These are phyloP conservation scores for Drosophila infuscata DNA, from an alignment of 2,888 invertebrate genomes.

Conservation along the genomic window DNA sequence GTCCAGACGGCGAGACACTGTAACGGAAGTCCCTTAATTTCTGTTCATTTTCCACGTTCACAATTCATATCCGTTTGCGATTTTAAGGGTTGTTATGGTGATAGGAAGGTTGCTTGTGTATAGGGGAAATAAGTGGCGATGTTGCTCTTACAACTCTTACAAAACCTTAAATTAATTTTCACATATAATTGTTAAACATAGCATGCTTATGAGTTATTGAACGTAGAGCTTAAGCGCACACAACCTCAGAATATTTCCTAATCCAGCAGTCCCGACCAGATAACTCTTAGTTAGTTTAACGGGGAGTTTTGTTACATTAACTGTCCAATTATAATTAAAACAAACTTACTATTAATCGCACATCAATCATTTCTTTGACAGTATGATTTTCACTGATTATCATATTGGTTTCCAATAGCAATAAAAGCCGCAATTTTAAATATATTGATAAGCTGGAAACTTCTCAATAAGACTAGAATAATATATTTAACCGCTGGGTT, in stretches of 20 bases:
- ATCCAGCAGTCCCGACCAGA: neutral
- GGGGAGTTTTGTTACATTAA: neutral
- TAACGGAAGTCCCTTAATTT: slow-evolving; percentile 85
- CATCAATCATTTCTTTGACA: too few species aligned
- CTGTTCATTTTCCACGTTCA: slow-evolving; percentile 79
- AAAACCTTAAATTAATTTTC: slow-evolving; percentile 2
- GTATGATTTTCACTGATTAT: too few species aligned
- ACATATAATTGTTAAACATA: neutral
- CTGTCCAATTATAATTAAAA: neutral
- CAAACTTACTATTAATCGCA: too few species aligned
- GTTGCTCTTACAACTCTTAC: neutral
- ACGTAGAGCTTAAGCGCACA: neutral
- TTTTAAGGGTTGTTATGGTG: slow-evolving; percentile 42
- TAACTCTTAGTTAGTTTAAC: neutral
- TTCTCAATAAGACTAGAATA: neutral
- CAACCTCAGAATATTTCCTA: neutral
- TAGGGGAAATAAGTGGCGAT: slow-evolving; percentile 25
- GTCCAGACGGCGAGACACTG: slow-evolving; percentile 84
- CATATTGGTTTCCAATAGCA: neutral
- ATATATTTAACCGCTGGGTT: neutral
- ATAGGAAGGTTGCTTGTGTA: slow-evolving; percentile 10
- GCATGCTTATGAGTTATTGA: neutral
- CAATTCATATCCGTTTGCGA: slow-evolving; percentile 80
- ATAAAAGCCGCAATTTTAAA: neutral
- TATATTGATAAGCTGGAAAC: neutral